These are phyloP conservation scores for Drosophila parvula DNA, from an alignment of 1,140 invertebrate species.

Conservation along the genomic window DNA sequence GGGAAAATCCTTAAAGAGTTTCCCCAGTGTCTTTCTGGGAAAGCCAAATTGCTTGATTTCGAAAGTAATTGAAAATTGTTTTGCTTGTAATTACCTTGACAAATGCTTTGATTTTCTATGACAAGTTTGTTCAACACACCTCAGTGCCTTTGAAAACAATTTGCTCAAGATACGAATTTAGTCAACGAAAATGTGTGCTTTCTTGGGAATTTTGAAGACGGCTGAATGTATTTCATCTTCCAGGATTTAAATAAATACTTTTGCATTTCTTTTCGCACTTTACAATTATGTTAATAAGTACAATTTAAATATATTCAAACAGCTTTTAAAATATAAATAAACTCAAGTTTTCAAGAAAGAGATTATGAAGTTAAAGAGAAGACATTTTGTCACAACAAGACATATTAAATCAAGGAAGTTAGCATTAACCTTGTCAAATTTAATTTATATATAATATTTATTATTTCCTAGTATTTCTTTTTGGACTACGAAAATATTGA, in stretches of 20 bases:
- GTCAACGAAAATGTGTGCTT: not conserved
- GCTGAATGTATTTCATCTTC: not conserved
- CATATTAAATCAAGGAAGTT: no score
- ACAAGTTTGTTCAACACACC: not conserved
- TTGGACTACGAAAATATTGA: no score
- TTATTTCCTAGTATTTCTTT: not conserved
- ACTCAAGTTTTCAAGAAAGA: no score
- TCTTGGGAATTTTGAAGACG: not conserved
- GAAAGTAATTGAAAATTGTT: conserved; percentile 20
- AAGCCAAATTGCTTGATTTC: conserved; percentile 18
- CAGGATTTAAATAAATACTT: no score
- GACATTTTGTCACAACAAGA: no score
- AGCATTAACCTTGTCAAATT: no score
- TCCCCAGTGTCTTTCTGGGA: not conserved
- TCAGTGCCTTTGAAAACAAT: conserved; percentile 4
- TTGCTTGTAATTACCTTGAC: conserved; percentile 13
- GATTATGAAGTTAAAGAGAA: no score
- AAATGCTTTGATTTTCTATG: conserved; percentile 10
- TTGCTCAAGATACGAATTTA: not conserved
- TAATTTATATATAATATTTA: not conserved
- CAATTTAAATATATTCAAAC: no score
- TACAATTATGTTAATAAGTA: no score
- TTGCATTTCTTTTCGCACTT: not conserved
- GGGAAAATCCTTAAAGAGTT: not conserved
- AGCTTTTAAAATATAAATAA: no score